Evolutionary conservation across 2,797 vertebrate genomes (phyloP).

Genomic region (Erethizon dorsatum): DNA sequence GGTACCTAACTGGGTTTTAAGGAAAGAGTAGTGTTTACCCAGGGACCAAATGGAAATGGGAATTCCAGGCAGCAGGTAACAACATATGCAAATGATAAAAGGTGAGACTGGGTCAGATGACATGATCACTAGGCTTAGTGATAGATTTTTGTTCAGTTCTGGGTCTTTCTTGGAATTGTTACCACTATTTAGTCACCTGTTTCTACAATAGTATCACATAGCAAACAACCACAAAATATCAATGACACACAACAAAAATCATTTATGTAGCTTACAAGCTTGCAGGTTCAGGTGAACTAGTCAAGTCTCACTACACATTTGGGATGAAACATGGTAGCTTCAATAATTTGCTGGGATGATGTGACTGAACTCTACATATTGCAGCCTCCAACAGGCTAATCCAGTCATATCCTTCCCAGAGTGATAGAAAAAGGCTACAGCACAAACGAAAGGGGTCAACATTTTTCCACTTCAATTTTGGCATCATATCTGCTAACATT

Average conservation of each 20-base stretch:
- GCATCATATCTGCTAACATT: not conserved
- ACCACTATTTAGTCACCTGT: not conserved
- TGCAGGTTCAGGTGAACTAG: not conserved
- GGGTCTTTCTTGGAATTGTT: not conserved
- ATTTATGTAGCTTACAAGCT: not conserved
- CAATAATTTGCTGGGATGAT: not conserved
- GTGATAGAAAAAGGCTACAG: not conserved
- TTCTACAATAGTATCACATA: not conserved
- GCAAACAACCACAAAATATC: slow-evolving; percentile 3
- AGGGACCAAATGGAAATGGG: not conserved
- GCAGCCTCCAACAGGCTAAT: not conserved
- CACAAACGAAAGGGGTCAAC: not conserved
- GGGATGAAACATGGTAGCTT: not conserved
- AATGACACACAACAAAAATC: not conserved
- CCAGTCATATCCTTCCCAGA: not conserved
- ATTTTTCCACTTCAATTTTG: not conserved
- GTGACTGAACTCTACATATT: not conserved
- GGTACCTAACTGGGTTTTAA: not conserved
- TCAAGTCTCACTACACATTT: not conserved
- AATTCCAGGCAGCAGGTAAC: not conserved
- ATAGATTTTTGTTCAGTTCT: slow-evolving; percentile 19
- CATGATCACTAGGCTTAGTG: not conserved
- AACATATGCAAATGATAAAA: not conserved
- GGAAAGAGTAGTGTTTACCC: not conserved
- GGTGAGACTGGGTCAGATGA: not conserved